phyloP scores from a whole-genome alignment of 2,113 vertebrate species.

The Haemorhous mexicanus region DNA sequence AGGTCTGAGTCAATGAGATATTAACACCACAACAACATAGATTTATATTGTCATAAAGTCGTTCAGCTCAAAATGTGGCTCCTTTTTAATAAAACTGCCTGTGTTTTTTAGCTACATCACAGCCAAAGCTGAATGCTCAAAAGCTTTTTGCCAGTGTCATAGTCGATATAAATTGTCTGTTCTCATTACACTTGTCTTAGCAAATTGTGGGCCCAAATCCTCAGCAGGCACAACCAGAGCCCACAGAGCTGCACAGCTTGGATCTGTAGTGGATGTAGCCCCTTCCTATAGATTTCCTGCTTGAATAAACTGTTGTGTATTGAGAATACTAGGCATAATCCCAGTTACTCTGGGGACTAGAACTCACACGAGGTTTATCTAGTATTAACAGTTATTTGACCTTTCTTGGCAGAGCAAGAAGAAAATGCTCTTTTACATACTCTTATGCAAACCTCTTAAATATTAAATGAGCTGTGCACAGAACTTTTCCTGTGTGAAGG shows the following conservation, averaged over 20 bases:
- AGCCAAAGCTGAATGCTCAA: neutral
- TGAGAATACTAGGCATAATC: neutral
- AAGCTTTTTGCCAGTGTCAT: neutral
- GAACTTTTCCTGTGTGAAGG: slow-evolving; percentile 65
- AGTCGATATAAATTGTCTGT: neutral
- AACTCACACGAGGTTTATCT: slow-evolving; percentile 38
- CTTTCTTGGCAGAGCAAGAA: slow-evolving; percentile 45
- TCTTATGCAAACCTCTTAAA: slow-evolving; percentile 50
- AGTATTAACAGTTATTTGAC: slow-evolving; percentile 58
- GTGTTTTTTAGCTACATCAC: neutral
- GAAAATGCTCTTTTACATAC: slow-evolving; percentile 55
- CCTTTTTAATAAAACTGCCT: neutral
- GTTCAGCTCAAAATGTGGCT: slow-evolving; percentile 7
- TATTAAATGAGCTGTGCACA: slow-evolving; percentile 51
- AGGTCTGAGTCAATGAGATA: slow-evolving; percentile 24
- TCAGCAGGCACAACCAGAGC: neutral
- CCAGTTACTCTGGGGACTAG: slow-evolving; percentile 26
- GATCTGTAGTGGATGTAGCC: neutral
- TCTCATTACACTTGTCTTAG: neutral
- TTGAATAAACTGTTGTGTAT: neutral
- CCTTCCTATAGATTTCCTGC: neutral
- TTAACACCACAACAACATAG: slow-evolving; percentile 1
- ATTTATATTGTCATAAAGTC: neutral
- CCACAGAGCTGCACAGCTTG: neutral
- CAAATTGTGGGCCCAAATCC: neutral